These are phyloP conservation scores for Galerucella nymphaeae DNA, from an alignment of 2,888 invertebrate genomes.

Conservation along the genomic window DNA sequence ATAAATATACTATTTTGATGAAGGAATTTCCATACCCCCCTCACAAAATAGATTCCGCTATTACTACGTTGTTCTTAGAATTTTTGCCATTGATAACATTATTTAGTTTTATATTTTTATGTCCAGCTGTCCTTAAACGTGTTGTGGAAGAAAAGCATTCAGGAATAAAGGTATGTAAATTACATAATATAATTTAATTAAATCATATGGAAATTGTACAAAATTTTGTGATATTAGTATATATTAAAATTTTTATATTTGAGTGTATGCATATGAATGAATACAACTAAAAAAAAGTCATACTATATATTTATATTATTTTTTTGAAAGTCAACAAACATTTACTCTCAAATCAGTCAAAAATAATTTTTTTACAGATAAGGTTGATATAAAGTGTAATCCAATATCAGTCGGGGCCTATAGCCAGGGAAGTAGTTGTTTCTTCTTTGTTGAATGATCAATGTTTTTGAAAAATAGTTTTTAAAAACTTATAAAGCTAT, in stretches of 20 bases:
- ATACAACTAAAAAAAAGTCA: no score
- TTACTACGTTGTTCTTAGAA: constrained; percentile 56
- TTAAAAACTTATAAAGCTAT: no score
- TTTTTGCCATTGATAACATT: constrained; percentile 63
- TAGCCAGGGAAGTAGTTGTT: no score
- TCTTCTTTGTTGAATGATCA: no score
- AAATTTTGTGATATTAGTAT: not conserved
- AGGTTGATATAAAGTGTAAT: no score
- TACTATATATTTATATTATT: no score
- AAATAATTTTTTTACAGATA: no score
- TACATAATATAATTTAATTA: not conserved
- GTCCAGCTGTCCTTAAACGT: constrained; percentile 68
- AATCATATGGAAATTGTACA: not conserved
- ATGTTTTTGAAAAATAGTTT: no score
- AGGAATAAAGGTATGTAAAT: constrained; percentile 67
- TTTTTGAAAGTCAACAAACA: no score
- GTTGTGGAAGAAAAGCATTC: constrained; percentile 72
- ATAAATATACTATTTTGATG: constrained; percentile 57
- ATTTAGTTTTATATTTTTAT: constrained; percentile 66
- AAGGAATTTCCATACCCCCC: constrained; percentile 72
- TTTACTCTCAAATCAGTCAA: no score
- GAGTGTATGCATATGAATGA: no score
- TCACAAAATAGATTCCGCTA: constrained; percentile 56
- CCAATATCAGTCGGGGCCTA: no score
- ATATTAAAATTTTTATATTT: not conserved